Evolutionary conservation across 1,140 invertebrate species (phyloP), one percentile per base, ranked within the genome.

Genomic region (Caerostris extrusa): DNA sequence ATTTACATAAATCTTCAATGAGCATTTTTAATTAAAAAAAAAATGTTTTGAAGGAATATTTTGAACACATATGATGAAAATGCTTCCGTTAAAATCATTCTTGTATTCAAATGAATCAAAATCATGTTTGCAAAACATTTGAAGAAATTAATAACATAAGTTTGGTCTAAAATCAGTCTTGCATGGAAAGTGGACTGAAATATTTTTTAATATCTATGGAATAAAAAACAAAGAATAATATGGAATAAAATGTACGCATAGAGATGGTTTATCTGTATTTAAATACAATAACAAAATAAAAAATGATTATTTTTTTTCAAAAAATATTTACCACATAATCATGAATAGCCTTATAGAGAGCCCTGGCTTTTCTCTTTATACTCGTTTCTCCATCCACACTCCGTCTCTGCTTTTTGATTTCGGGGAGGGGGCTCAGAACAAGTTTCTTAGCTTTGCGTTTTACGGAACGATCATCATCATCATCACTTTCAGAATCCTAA

Each of bases 311-410:
- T 77, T 77, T 34, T 10, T 50, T 77, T 77, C 12, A 34, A 57
- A 53, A n/a, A 58, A 14, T 7, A 94, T 95, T 95, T 95, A 96
- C 96, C 34, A 91, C 56, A 95, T 95, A 96, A 94, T 96, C 96
- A 95, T 95, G 97, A 67, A 96, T 95, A 57, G 96, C 95, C 94
- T 96, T 96, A 94, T 96, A 96, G 34, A 96, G 94, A 58, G 95
- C 94, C 90, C 94, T 95, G 34, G 96, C 95, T 91, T 96, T 94
- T 61, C 96, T 95, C 94, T 95, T 96, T 71, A 96, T 91, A 19
- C 58, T 87, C 58, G 89, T 61, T 17, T 95, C 95, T 64, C 95
- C 94, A 17, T 96, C 96, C 90, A 96, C 95, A 83, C 93, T 93
- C 71, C 94, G 55, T 82, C 95, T 71, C 7, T 69, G 61, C 95